Base-by-base conservation (phyloP, 2,888 invertebrate species). In the Sipunculus nudus region DNA sequence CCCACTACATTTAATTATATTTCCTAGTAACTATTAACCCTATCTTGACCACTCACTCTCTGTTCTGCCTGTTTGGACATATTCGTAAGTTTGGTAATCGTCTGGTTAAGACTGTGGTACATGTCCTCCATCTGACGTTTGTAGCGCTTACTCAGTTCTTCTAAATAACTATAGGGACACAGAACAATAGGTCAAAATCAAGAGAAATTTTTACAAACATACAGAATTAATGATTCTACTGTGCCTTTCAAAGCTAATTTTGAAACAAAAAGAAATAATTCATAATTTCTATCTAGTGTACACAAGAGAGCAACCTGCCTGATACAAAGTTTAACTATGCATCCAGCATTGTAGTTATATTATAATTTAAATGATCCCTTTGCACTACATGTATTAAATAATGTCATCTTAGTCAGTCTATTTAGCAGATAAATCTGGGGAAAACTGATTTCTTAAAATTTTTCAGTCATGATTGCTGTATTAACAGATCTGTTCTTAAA, bases 81-180 rank as follows among this genome's bases (percentile, higher is more conserved):
- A 52, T 82, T 81, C 47, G 77, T 78, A 4, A 85, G 87, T 49
- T 89, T 88, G 26, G 87, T 86, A 32, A 93, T 87, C 0, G 92
- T 92, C 74, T 91, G 91, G 71, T 92, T 91, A 72, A 94, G 88
- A 3, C 92, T 89, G 71, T 65, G 86, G 82, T 95, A 94, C 89
- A 96, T 91, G 77, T 96, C 96, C 39, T 97, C 96, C 50, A 96
- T 95, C 86, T 97, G 96, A 74, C 93, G 94, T 81, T 95, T 95
- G 85, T 97, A 98, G 19, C 96, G 88, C 57, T 92, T 89, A 84
- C 96, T 96, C 71, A 99, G 86, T 82, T 98, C 97, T 83, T 97
- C 97, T 70, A 99, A 86, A 83, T 98, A 99, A 55, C 82, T 82
- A 10, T 43, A 43, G 43, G 43, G 21, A n/a, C 21, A n/a, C 43